Conservation (phyloP, 2,888 invertebrate genomes). For the Teleiodes luculella region DNA sequence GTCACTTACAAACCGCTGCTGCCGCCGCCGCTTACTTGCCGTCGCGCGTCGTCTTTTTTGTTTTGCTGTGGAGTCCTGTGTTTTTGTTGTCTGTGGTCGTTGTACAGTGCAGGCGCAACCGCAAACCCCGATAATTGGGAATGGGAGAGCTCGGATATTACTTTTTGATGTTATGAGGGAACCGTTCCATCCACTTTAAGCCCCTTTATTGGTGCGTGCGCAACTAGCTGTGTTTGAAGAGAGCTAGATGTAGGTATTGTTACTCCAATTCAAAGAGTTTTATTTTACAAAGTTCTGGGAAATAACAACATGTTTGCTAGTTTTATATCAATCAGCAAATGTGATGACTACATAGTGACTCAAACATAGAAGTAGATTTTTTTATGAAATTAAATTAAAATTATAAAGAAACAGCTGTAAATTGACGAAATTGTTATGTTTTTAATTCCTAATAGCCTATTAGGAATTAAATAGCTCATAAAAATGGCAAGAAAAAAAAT, state of each 20-base stretch:
- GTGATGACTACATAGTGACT: too few relatives aligned
- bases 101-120: constrained; percentile 30
- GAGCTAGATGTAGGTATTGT: background rate
- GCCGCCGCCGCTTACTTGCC: too few relatives aligned
- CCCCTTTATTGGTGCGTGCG: background rate
- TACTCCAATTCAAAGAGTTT: background rate
- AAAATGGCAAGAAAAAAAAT: too few relatives aligned
- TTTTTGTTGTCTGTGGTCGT: background rate
- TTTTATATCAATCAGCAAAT: too few relatives aligned
- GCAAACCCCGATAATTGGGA: constrained; percentile 39
- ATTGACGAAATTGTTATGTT: too few relatives aligned
- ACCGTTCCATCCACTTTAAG: constrained; percentile 15
- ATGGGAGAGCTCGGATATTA: constrained; percentile 22
- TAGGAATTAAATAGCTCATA: too few relatives aligned
- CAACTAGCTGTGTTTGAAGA: background rate
- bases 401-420: too few relatives aligned
- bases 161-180: constrained; percentile 22
- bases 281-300: background rate
- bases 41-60: constrained; percentile 42
- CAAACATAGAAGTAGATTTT: too few relatives aligned
- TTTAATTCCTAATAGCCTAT: too few relatives aligned
- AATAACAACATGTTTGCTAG: background rate
- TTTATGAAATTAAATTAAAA: too few relatives aligned
- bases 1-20: too few relatives aligned
- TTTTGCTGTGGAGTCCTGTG: background rate